Base-by-base conservation (phyloP, 2,888 invertebrate species). In the Rhamphomyia laevipes region DNA sequence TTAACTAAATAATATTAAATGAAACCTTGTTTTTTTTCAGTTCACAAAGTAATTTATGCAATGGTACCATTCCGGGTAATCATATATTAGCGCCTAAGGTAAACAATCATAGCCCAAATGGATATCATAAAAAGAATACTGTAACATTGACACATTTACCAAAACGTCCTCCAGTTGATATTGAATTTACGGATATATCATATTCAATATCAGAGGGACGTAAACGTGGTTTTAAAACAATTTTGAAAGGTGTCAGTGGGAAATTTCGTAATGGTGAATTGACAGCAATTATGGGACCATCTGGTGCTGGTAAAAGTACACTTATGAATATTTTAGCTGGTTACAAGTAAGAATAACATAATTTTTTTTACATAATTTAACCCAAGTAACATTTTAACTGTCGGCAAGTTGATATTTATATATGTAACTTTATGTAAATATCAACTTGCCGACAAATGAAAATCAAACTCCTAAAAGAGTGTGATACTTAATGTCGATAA, bases 281-380 rank as follows among this genome's bases (percentile, higher is more conserved):
- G 58, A 91, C 92, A 1, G 94, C 92, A 30, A 93, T 95, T 51
- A 93, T 95, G 93, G 95, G 95, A 31, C 94, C 95, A 30, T 93
- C 93, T 0, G 80, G 80, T 1, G 80, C 80, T 13, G 80, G 80
- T 40, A 88, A 88, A 63, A 86, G 83, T 63, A 88, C 89, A 0
- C 77, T 89, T 12, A 88, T 89, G 88, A 90, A 90, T 65, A 86
- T 89, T 58, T 74, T 90, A 58, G 88, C 89, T 43, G 89, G 89
- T 54, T 89, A 89, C 75, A 87, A 85, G 88, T 87, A 67, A 77
- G 80, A 75, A 43, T 17, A 47, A 47, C n/a, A 21, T 21, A 21
- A n/a, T n/a, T n/a, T n/a, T n/a, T n/a, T n/a, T n/a, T n/a, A n/a
- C n/a, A n/a, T n/a, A n/a, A n/a, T n/a, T n/a, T n/a, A n/a, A n/a